Conservation (phyloP, 1,140 invertebrate species). For the Rhyacophila brunnea region DNA sequence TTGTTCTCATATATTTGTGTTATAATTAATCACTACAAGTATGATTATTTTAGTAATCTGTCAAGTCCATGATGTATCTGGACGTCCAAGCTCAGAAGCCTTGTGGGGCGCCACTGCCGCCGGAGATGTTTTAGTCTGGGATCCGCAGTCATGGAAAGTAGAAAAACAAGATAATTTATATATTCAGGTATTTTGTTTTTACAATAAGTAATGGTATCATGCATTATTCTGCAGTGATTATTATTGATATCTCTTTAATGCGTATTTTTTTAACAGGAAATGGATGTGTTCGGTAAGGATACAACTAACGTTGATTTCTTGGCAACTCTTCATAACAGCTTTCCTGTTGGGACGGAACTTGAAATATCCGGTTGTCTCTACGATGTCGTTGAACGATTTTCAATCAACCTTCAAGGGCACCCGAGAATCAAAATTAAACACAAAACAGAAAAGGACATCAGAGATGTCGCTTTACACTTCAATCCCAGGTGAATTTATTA, state of each 20-base stretch:
- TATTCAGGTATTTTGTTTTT: conserved; percentile 27
- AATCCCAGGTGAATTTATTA: conserved; percentile 62
- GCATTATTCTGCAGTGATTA: too few species aligned
- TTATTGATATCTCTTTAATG: neutral
- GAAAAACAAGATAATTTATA: conserved; percentile 47
- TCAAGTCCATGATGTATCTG: conserved; percentile 67
- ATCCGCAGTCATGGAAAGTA: conserved; percentile 51
- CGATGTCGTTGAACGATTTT: conserved; percentile 70
- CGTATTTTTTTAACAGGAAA: conserved; percentile 59
- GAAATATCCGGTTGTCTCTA: conserved; percentile 67
- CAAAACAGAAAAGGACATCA: conserved; percentile 65
- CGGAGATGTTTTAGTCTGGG: conserved; percentile 80
- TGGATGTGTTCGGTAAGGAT: conserved; percentile 68
- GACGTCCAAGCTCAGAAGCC: conserved; percentile 65
- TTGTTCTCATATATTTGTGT: too few species aligned
- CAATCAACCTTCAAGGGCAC: conserved; percentile 75
- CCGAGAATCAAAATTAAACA: conserved; percentile 61
- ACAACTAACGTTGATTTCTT: conserved; percentile 48
- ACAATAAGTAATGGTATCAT: too few species aligned
- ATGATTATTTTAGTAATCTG: conserved; percentile 57
- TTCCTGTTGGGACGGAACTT: conserved; percentile 63
- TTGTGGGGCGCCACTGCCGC: conserved; percentile 76
- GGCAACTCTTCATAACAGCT: conserved; percentile 61
- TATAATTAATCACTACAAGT: conserved; percentile 6
- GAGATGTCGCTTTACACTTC: conserved; percentile 76